Evolutionary conservation across 2,888 invertebrate species (phyloP).

Genomic region (Nowickia ferox): DNA sequence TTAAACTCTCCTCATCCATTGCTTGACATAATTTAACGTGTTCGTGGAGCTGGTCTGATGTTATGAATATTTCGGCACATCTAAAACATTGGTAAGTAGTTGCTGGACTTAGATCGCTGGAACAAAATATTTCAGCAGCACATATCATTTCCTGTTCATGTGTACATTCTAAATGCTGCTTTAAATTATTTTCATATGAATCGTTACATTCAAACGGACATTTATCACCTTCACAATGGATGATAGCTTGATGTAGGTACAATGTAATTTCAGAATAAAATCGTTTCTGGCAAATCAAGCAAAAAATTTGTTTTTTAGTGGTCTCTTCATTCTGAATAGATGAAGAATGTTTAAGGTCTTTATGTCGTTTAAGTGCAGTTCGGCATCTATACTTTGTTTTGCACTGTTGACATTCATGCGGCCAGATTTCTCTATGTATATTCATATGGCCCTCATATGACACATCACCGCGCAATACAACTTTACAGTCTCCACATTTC

Average conservation of each 20-base stretch:
- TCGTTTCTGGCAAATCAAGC: slow-evolving; percentile 34
- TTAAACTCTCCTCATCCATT: neutral
- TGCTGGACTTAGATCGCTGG: neutral
- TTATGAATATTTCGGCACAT: slow-evolving; percentile 64
- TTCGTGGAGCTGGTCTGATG: slow-evolving; percentile 34
- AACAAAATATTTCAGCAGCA: neutral
- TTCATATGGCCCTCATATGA: slow-evolving; percentile 75
- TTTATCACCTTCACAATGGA: slow-evolving; percentile 43
- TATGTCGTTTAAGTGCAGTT: slow-evolving; percentile 68
- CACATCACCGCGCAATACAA: slow-evolving; percentile 72
- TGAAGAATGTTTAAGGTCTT: slow-evolving; percentile 49
- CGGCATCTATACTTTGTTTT: slow-evolving; percentile 71
- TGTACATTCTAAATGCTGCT: slow-evolving; percentile 38
- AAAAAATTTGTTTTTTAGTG: slow-evolving; percentile 4
- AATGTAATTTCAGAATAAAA: slow-evolving; percentile 36
- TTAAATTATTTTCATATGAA: slow-evolving; percentile 25
- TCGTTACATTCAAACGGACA: slow-evolving; percentile 51
- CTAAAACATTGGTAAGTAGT: slow-evolving; percentile 59
- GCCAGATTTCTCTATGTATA: slow-evolving; percentile 71
- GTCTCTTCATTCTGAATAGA: neutral
- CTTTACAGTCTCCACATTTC: slow-evolving; percentile 74
- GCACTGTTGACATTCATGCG: slow-evolving; percentile 72
- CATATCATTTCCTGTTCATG: slow-evolving; percentile 20
- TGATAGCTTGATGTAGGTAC: slow-evolving; percentile 49
- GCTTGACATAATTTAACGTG: slow-evolving; percentile 61